Conservation (phyloP, 2,113 vertebrate genomes). For the Oreochromis aureus region DNA sequence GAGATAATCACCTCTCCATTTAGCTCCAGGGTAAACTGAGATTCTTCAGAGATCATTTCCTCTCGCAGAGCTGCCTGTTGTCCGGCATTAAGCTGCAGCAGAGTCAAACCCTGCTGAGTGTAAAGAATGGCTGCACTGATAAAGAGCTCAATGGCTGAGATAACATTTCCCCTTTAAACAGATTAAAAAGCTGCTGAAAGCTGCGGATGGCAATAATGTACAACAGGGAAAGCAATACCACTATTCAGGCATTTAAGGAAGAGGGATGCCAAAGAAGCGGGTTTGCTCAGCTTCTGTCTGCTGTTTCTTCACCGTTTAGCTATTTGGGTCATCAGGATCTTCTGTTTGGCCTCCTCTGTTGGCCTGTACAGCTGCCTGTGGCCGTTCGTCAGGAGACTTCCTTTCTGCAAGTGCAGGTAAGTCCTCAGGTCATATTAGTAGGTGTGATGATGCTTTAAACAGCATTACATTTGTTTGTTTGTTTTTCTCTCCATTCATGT, state of each 20-base stretch:
- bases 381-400: slow-evolving; percentile 84
- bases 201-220: neutral
- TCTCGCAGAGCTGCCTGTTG: neutral
- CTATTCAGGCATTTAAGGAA: neutral
- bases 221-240: neutral
- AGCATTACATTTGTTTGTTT: neutral
- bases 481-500: neutral
- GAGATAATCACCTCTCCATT: neutral
- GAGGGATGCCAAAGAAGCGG: neutral
- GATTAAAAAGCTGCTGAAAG: neutral
- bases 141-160: neutral
- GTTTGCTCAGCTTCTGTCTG: neutral
- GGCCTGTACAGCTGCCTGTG: slow-evolving; percentile 92
- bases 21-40: neutral
- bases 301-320: slow-evolving; percentile 63
- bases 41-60: neutral
- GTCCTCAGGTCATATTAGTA: neutral
- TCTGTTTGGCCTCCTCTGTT: slow-evolving; percentile 90
- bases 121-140: neutral
- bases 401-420: slow-evolving; percentile 89
- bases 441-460: neutral
- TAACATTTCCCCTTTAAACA: neutral
- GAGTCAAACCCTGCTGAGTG: neutral
- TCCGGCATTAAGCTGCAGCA: neutral
- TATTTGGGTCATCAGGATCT: slow-evolving; percentile 87